A percentile compares a stretch with the other conserved stretches of the same genome.
phyloP scores from a whole-genome alignment of 2,113 vertebrate genomes.

The Rhagologus leucostigma region DNA sequence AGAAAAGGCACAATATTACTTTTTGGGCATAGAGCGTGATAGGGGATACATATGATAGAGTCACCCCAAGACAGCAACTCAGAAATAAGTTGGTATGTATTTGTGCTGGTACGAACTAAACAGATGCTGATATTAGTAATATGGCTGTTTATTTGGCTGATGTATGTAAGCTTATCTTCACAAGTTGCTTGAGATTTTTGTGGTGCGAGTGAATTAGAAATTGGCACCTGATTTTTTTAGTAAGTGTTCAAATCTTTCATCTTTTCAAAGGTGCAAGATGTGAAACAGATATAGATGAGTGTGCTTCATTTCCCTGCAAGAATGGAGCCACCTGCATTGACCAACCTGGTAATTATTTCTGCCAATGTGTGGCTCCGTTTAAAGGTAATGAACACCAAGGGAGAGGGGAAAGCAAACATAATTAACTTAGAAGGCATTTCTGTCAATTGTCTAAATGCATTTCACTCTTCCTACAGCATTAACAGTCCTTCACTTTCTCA shows the following conservation, averaged over 20 bases:
- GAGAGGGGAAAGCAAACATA: slow-evolving; percentile 80
- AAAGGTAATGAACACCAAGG: slow-evolving; percentile 86
- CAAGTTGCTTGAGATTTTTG: background rate
- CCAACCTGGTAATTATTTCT: slow-evolving; percentile 85
- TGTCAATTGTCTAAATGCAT: slow-evolving; percentile 79
- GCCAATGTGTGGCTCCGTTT: slow-evolving; percentile 83
- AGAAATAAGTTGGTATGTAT: background rate
- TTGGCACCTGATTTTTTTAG: background rate
- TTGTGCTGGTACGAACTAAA: slow-evolving; percentile 18
- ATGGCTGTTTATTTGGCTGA: background rate
- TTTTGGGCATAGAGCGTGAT: too few relatives aligned
- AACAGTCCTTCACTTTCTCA: slow-evolving; percentile 70
- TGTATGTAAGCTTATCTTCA: background rate
- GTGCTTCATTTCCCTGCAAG: slow-evolving; percentile 78
- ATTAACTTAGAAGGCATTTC: slow-evolving; percentile 83
- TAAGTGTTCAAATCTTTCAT: slow-evolving; percentile 22
- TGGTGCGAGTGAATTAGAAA: background rate
- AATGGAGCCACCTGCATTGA: slow-evolving; percentile 81
- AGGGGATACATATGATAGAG: too few relatives aligned
- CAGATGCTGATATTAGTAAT: background rate
- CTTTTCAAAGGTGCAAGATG: slow-evolving; percentile 71
- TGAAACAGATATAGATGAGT: slow-evolving; percentile 78
- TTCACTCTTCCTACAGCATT: slow-evolving; percentile 64
- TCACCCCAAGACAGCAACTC: too few relatives aligned
- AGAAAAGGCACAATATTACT: too few relatives aligned